These are phyloP conservation scores for Willisornis vidua DNA, from an alignment of 2,113 vertebrate species.

Conservation along the genomic window DNA sequence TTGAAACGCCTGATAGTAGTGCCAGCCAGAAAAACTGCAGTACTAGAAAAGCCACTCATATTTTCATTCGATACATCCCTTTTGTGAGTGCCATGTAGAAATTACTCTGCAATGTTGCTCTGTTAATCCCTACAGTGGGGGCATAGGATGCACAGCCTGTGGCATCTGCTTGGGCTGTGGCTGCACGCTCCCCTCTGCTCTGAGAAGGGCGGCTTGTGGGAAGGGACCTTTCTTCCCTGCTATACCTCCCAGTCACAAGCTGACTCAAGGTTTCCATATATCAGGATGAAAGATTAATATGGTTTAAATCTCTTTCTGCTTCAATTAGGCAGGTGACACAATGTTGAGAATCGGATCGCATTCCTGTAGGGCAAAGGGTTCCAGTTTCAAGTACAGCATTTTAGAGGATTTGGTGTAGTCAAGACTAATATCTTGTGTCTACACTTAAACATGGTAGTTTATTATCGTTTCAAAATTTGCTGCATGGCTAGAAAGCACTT, in stretches of 20 bases:
- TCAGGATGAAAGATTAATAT: neutral
- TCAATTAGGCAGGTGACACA: constrained; percentile 17
- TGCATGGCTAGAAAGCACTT: constrained; percentile 47
- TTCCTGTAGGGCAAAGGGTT: neutral
- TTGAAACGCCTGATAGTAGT: neutral
- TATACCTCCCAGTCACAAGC: neutral
- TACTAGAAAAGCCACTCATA: neutral
- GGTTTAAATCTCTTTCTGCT: constrained; percentile 19
- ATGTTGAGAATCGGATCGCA: neutral
- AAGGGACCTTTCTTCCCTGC: neutral
- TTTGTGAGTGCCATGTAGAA: neutral
- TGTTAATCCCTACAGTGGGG: fast-evolving
- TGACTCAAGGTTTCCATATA: neutral
- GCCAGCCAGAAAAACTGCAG: neutral
- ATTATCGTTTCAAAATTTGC: constrained; percentile 51
- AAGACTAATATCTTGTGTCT: constrained; percentile 27
- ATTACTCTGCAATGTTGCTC: neutral
- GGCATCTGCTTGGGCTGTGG: neutral
- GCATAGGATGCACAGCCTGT: neutral
- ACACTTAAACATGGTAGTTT: constrained; percentile 25
- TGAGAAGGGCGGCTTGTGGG: neutral
- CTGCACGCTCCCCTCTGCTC: neutral
- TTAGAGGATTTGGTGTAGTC: constrained; percentile 40
- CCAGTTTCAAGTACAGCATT: neutral
- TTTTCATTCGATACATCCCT: neutral